A percentile compares a stretch with the other conserved stretches of the same genome.
phyloP scores from a whole-genome alignment of 2,797 vertebrate species.

The Mycteria americana region DNA sequence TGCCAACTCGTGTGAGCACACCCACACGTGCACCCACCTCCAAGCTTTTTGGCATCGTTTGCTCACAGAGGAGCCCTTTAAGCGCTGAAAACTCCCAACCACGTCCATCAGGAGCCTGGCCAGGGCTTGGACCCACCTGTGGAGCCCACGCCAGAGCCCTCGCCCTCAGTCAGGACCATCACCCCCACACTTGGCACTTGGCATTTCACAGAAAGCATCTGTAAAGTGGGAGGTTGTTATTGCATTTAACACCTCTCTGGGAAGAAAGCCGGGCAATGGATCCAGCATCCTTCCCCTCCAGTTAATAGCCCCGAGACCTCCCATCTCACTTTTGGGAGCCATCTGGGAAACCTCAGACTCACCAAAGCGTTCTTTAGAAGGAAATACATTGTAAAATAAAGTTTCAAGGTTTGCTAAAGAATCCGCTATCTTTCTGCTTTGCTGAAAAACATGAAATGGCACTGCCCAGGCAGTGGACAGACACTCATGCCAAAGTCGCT shows the following conservation, averaged over 20 bases:
- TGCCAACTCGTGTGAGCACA: constrained; percentile 1
- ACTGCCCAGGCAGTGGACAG: not conserved
- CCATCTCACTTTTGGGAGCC: not conserved
- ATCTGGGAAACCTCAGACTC: not conserved
- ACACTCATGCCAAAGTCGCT: not conserved
- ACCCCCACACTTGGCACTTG: not conserved
- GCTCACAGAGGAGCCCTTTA: not conserved
- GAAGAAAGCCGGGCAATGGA: not conserved
- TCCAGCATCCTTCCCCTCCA: not conserved
- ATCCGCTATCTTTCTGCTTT: not conserved
- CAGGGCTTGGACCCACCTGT: not conserved
- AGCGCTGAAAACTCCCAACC: not conserved
- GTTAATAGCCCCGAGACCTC: not conserved
- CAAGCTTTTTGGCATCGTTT: not conserved
- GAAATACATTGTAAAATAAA: not conserved
- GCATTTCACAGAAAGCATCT: not conserved
- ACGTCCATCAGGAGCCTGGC: not conserved
- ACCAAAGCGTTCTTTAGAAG: not conserved
- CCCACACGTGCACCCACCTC: constrained; percentile 15
- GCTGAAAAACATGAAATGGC: not conserved
- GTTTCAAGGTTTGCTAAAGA: not conserved
- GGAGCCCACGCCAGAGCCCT: rapidly evolving
- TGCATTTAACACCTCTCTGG: not conserved
- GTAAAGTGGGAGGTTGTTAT: not conserved
- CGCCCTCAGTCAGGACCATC: not conserved